Percentiles rank a stretch among this genome's conserved stretches.
phyloP scores from a whole-genome alignment of 2,113 vertebrate species.

The Felis chaus region DNA sequence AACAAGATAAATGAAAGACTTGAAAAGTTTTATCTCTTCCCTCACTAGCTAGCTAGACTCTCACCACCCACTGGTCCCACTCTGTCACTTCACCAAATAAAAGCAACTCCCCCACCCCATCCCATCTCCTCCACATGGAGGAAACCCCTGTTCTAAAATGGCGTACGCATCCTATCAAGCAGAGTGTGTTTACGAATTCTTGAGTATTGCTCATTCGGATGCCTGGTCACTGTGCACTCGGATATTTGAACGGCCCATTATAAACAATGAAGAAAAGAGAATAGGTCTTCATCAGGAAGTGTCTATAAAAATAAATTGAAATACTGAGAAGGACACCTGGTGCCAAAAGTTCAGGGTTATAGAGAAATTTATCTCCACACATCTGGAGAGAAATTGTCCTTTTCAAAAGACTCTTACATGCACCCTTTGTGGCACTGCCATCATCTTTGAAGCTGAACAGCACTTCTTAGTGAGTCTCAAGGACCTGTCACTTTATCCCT shows the following conservation, averaged over 20 bases:
- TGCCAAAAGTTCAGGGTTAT: constrained; percentile 62
- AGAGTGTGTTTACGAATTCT: constrained; percentile 35
- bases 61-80: background rate
- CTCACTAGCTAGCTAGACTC: background rate
- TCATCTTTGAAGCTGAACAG: background rate
- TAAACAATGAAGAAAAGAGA: constrained; percentile 61
- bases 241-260: constrained; percentile 26
- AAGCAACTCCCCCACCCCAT: background rate
- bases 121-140: background rate
- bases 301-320: constrained; percentile 75
- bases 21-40: constrained; percentile 76
- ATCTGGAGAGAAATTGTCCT: constrained; percentile 52
- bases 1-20: constrained; percentile 85
- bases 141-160: background rate
- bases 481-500: constrained; percentile 49
- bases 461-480: constrained; percentile 47
- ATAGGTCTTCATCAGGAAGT: constrained; percentile 58
- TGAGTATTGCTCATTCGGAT: constrained; percentile 36
- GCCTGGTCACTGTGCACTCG: constrained; percentile 19
- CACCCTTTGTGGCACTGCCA: background rate
- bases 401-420: constrained; percentile 59
- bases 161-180: background rate
- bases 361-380: constrained; percentile 53
- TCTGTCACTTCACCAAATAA: background rate
- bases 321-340: constrained; percentile 61